Base-by-base conservation (phyloP, 1,140 invertebrate species). In the Paraescarpia echinospica region DNA sequence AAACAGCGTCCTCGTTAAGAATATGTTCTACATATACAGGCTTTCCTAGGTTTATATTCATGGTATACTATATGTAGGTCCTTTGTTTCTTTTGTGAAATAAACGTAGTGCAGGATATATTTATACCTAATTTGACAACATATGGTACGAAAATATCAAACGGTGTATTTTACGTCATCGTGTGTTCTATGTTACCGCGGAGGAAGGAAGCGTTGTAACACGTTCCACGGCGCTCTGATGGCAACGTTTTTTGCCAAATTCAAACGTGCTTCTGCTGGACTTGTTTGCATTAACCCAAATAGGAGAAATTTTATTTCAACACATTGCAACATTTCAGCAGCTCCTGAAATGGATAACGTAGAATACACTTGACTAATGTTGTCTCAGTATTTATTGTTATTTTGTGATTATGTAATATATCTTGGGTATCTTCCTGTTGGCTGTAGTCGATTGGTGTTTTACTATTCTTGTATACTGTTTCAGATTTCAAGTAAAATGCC, bases 1-100 rank as follows among this genome's bases (percentile, higher is more conserved):
- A 33, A 89, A 27, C 89, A 89, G n/a, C 89, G 89, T 89, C 89
- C 89, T 89, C 89, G 34, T 89, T 89, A 89, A 89, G 89, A 89
- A 89, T 12, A 31, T 89, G 8, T 89, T 89, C n/a, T 89, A 89
- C 89, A 89, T 6, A 12, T 89, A 89, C 89, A 89, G n/a, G 89
- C 89, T 89, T 89, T 89, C 34, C 89, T 31, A 33, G 34, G 89
- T n/a, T n/a, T n/a, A n/a, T n/a, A n/a, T n/a, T n/a, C n/a, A n/a
- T n/a, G n/a, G n/a, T n/a, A n/a, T n/a, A n/a, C n/a, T n/a, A n/a
- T n/a, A n/a, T n/a, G n/a, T n/a, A n/a, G n/a, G n/a, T n/a, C n/a
- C n/a, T n/a, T 77, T 77, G 27, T 77, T 77, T 77, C 59, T 0
- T 77, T 77, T 77, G 59, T 77, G 59, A 77, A 18, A 77, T 31